These are phyloP conservation scores for Apeira syringaria DNA, from an alignment of 2,888 invertebrate species.

Conservation along the genomic window DNA sequence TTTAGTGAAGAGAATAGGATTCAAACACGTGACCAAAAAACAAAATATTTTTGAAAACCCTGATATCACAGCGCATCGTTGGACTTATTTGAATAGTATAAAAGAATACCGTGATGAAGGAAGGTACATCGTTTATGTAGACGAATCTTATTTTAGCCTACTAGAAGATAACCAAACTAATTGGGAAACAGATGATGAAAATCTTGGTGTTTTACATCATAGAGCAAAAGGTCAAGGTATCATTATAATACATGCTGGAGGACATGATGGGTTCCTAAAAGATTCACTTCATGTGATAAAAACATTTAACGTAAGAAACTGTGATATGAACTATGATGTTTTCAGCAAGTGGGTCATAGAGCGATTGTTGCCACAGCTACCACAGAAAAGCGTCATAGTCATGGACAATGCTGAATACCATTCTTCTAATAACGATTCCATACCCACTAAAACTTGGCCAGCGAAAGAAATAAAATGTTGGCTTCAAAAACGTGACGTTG, in stretches of 20 bases:
- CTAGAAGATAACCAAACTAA: slow-evolving; percentile 1
- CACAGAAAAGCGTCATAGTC: background rate
- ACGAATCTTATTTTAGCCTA: slow-evolving; percentile 5
- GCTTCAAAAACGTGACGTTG: background rate
- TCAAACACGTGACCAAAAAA: background rate
- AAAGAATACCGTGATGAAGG: slow-evolving; percentile 7
- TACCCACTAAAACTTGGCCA: background rate
- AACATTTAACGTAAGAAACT: slow-evolving; percentile 3
- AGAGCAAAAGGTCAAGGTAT: slow-evolving; percentile 5
- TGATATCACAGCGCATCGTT: background rate
- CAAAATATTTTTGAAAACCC: background rate
- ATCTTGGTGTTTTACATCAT: background rate
- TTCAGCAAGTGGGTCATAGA: slow-evolving; percentile 8
- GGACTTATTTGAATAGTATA: background rate
- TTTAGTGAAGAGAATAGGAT: slow-evolving; percentile 1
- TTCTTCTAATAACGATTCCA: background rate
- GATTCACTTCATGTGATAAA: background rate
- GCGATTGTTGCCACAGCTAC: slow-evolving; percentile 3
- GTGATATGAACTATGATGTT: slow-evolving; percentile 5
- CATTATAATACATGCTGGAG: background rate
- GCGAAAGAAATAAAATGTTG: background rate
- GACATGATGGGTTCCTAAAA: slow-evolving; percentile 3
- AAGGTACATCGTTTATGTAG: slow-evolving; percentile 5
- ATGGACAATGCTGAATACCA: slow-evolving; percentile 14
- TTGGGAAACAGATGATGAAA: slow-evolving; percentile 6